Base-by-base conservation (phyloP, 1,140 invertebrate species). In the Papilio polyxenes region DNA sequence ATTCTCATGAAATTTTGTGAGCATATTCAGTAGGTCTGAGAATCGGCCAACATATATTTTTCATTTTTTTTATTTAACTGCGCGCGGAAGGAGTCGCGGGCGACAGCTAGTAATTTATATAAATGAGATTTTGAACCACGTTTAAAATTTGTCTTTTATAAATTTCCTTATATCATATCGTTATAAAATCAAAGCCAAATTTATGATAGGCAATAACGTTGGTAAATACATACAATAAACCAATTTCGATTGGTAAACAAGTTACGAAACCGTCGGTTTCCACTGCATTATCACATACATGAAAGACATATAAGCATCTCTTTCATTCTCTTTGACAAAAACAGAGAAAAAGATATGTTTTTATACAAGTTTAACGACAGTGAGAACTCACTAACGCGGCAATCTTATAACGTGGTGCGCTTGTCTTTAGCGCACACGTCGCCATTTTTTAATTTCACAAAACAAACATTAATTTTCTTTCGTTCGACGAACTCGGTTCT, bases 391-490 rank as follows among this genome's bases (percentile, higher is more conserved):
- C 56, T 59, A n/a, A 59, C 5, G 15, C 51, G 13, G 15, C 51
- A 81, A 62, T 69, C 23, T 74, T 76, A 81, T 81, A 81, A 75
- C 74, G 48, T 75, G 74, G 75, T 80, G 40, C 62, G 31, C 62
- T 23, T 69, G 82, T 49, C 83, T 80, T 85, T 51, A 20, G 89
- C 85, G 82, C 85, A 89, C 84, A 87, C 85, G 84, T 82, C 83
- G 78, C 77, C 84, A 81, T 88, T 91, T 78, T 91, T 91, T 92
- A 90, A 92, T 92, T 91, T 91, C 87, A 84, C 87, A 88, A 90
- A 86, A 91, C 90, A 91, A 92, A 91, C 89, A 92, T 91, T 89
- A 91, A 91, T 92, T 91, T 91, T 84, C 89, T 65, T 53, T 65
- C 62, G 20, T 89, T 88, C 83, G 83, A 87, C 83, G 85, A 83